These are phyloP conservation scores for human (Homo sapiens) DNA, from an alignment of 2,113 vertebrate genomes.

Conservation along the genomic window GRCh38 chr14:33174501-33175000, in stretches of 20 bases:
- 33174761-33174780: not conserved
- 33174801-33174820: not conserved
- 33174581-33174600: not conserved
- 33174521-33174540: not conserved
- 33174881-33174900: not conserved
- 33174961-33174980: not conserved
- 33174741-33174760: not conserved
- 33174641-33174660: not conserved
- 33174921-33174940: not conserved
- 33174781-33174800: not conserved
- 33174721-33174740: not conserved
- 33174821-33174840: not conserved
- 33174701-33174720: not conserved
- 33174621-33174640: not conserved
- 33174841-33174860: not conserved
- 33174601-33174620: not conserved
- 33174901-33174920: rapidly evolving
- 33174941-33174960: not conserved
- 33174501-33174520: not conserved
- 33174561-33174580: not conserved
- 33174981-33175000: not conserved
- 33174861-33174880: not conserved
- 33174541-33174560: not conserved
- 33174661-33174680: not conserved
- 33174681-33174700: not conserved